These are phyloP conservation scores for Nomada lathburiana DNA, from an alignment of 2,888 invertebrate genomes.

Conservation along the genomic window DNA sequence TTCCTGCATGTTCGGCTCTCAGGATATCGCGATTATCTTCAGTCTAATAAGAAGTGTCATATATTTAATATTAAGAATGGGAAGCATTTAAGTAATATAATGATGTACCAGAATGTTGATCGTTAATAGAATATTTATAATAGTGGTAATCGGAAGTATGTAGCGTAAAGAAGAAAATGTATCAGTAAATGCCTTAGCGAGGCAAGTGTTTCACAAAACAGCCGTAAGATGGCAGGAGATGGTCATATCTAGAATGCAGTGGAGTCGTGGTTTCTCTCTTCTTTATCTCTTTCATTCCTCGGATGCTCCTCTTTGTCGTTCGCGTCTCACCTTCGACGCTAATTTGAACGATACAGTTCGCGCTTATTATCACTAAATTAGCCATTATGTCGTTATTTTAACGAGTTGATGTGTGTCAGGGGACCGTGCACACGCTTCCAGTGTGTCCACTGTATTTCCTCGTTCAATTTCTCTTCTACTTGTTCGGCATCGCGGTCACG, in stretches of 20 bases:
- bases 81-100: no score
- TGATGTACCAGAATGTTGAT: no score
- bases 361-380: constrained; percentile 84
- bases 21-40: no score
- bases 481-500: constrained; percentile 17
- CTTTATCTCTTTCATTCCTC: constrained; percentile 43
- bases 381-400: constrained; percentile 84
- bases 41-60: no score
- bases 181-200: constrained; percentile 1
- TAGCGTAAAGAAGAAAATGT: background rate
- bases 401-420: constrained; percentile 84
- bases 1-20: background rate
- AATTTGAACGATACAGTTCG: constrained; percentile 83
- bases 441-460: constrained; percentile 60
- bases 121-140: no score
- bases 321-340: constrained; percentile 84
- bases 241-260: constrained; percentile 25
- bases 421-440: constrained; percentile 74
- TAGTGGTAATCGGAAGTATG: background rate
- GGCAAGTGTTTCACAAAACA: constrained; percentile 10
- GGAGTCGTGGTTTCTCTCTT: constrained; percentile 33
- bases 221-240: constrained; percentile 53
- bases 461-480: constrained; percentile 54
- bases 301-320: constrained; percentile 45
- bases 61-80: no score